Base-by-base conservation (phyloP, 2,113 vertebrate genomes). In the Podilymbus podiceps region DNA sequence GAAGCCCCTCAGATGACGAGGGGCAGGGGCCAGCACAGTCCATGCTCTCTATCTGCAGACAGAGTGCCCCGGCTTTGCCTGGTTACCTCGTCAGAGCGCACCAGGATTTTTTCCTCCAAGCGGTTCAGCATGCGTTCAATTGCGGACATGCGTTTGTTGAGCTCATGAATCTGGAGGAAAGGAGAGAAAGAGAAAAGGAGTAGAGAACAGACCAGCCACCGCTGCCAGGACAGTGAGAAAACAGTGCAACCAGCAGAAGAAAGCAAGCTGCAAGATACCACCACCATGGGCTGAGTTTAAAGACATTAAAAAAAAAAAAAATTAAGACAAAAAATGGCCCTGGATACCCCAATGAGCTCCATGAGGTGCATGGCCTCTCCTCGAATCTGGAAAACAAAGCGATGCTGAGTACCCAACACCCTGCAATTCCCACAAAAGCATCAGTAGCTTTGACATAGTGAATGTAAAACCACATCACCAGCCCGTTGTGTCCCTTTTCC, bases 101-200 rank as follows among this genome's bases (percentile, higher is more conserved):
- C 81, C 22, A 97, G 91, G 33, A 99, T 98, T 96, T 98, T 98
- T 96, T 98, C 98, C 95, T 99, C 98, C 97, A 99, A 97, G 31
- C 97, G 98, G 94, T 94, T 98, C 93, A 99, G 97, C 92, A 99
- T 94, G 76, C 87, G 96, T 90, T 99, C 98, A 5, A 98, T 98
- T 77, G 98, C 98, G 0, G 97, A 98, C 98, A 98, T 98, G 44
- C 98, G 98, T 80, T 98, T 98, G 92, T 95, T 98, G 82, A 99
- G 96, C 91, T 99, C 98, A 66, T 98, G 98, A 35, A 99, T 98
- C 99, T 99, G 90, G 14, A 74, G 89, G 74, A 38, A 85, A 94
- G 66, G 68, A 85, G 53, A 90, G 35, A 94, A 64, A 72, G 46
- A 73, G 58, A 79, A 81, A 50, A 77, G 35, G 46, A 89, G 59